Conservation (phyloP, 1,140 invertebrate species). For the Tachypleus tridentatus region DNA sequence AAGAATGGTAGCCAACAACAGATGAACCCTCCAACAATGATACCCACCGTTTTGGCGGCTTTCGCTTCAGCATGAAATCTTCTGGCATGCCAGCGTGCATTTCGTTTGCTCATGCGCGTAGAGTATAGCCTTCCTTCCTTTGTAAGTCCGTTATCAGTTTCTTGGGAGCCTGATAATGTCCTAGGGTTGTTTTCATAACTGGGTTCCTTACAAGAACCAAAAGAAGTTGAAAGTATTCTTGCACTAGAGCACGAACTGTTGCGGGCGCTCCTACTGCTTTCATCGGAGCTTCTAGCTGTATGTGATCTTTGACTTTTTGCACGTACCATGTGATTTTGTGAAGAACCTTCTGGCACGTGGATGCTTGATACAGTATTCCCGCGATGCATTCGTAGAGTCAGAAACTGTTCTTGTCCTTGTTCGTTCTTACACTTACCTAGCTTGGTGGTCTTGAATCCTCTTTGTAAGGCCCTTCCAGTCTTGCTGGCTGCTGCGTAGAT, state of each 20-base stretch:
- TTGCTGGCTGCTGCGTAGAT: slow-evolving; percentile 87
- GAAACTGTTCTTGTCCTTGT: slow-evolving; percentile 49
- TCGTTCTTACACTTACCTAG: slow-evolving; percentile 27
- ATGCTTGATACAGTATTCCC: slow-evolving; percentile 33
- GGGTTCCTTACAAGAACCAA: too few relatives aligned
- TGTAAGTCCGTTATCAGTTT: too few relatives aligned
- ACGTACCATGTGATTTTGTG: background rate
- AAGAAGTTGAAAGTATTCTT: too few relatives aligned
- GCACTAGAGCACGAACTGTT: too few relatives aligned
- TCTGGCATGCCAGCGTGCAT: slow-evolving; percentile 65
- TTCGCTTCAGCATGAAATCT: slow-evolving; percentile 81
- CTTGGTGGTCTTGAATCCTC: slow-evolving; percentile 81
- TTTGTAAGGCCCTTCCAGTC: slow-evolving; percentile 66
- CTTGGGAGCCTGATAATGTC: too few relatives aligned
- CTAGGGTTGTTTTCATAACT: too few relatives aligned
- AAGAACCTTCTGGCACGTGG: slow-evolving; percentile 1
- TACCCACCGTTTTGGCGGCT: slow-evolving; percentile 82
- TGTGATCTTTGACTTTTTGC: too few relatives aligned
- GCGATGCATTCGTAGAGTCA: slow-evolving; percentile 77
- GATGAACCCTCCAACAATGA: slow-evolving; percentile 86
- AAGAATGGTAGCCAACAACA: slow-evolving; percentile 91
- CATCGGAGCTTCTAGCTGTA: too few relatives aligned
- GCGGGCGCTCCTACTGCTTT: too few relatives aligned
- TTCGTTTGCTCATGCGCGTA: slow-evolving; percentile 55
- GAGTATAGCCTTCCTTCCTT: too few relatives aligned